phyloP scores from a whole-genome alignment of 2,888 invertebrate genomes.

The Stenurella melanura region DNA sequence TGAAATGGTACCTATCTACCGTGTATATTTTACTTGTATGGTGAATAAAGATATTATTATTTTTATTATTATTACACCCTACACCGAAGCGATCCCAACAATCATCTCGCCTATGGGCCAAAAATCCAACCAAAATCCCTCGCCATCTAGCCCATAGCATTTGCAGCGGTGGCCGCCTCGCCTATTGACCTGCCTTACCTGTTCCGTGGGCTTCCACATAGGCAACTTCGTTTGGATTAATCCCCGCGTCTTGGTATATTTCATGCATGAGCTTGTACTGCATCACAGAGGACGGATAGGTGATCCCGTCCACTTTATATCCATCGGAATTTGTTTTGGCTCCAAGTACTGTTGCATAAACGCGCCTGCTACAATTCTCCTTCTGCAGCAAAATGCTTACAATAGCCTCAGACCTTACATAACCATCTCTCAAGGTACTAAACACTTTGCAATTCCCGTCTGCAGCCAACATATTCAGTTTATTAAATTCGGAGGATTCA shows the following conservation, averaged over 20 bases:
- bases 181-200: slow-evolving; percentile 70
- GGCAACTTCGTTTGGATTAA: slow-evolving; percentile 81
- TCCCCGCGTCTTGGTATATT: slow-evolving; percentile 80
- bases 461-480: slow-evolving; percentile 50
- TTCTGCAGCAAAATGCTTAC: slow-evolving; percentile 84
- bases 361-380: slow-evolving; percentile 70
- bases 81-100: too few relatives aligned
- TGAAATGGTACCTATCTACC: too few relatives aligned
- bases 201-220: slow-evolving; percentile 93
- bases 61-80: too few relatives aligned
- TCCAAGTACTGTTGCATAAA: slow-evolving; percentile 73
- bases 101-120: too few relatives aligned
- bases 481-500: slow-evolving; percentile 56
- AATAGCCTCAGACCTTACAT: slow-evolving; percentile 86
- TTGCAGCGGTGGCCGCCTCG: background rate
- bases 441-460: slow-evolving; percentile 81
- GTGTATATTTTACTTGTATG: too few relatives aligned
- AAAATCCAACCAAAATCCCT: too few relatives aligned
- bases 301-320: slow-evolving; percentile 69
- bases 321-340: slow-evolving; percentile 68
- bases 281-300: slow-evolving; percentile 71
- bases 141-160: too few relatives aligned
- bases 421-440: slow-evolving; percentile 88
- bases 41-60: too few relatives aligned
- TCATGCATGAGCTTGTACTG: slow-evolving; percentile 78